Evolutionary conservation across 2,113 vertebrate genomes (phyloP).

Genomic region (Isichthys henryi): DNA sequence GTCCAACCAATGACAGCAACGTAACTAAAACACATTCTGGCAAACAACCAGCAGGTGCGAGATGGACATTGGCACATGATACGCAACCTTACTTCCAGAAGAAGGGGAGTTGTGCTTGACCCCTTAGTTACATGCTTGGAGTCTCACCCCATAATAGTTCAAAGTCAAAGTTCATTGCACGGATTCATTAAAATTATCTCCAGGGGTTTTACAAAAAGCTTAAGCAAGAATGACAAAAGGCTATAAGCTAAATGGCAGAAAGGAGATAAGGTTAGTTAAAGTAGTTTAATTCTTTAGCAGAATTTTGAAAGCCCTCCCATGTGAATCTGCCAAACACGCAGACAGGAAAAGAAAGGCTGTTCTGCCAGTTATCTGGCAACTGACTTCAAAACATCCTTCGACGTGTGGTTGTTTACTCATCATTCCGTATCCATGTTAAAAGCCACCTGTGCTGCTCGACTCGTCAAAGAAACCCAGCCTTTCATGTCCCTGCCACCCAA

Average conservation of each 20-base stretch:
- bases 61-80: background rate
- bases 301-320: background rate
- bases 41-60: background rate
- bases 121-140: background rate
- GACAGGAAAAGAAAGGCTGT: slow-evolving; percentile 1
- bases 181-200: background rate
- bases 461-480: background rate
- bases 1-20: background rate
- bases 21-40: background rate
- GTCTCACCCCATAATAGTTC: background rate
- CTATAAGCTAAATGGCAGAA: background rate
- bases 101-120: background rate
- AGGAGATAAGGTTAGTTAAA: background rate
- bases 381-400: slow-evolving; percentile 21
- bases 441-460: background rate
- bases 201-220: background rate
- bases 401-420: background rate
- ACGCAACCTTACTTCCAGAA: background rate
- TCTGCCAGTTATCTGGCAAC: background rate
- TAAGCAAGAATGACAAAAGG: background rate
- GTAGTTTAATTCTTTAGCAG: background rate
- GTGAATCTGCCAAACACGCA: slow-evolving; percentile 1
- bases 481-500: slow-evolving; percentile 17
- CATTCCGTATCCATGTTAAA: slow-evolving; percentile 20
- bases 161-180: background rate